A percentile compares a stretch with the other conserved stretches of the same genome.
These are phyloP conservation scores for Argyrosomus regius DNA, from an alignment of 2,797 vertebrate species.

Conservation along the genomic window DNA sequence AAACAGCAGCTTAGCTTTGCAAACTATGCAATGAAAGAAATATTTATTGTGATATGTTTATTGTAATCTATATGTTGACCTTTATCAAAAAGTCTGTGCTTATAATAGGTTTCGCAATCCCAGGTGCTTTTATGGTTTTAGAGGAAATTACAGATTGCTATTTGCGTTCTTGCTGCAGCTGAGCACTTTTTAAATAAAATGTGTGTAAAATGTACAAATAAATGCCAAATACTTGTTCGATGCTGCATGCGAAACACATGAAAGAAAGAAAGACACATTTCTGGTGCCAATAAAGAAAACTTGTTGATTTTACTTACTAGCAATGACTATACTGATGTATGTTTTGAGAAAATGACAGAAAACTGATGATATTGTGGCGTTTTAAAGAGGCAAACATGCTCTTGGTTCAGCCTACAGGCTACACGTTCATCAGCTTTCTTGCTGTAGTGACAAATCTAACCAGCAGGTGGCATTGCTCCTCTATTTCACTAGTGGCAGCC, in stretches of 20 bases:
- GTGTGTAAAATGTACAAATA: constrained; percentile 30
- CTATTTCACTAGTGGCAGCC: constrained; percentile 7
- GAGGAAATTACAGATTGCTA: background rate
- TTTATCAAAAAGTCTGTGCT: constrained; percentile 18
- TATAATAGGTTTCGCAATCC: background rate
- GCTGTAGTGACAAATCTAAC: constrained; percentile 30
- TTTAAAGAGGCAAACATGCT: background rate
- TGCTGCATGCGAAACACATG: constrained; percentile 41
- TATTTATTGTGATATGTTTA: constrained; percentile 66
- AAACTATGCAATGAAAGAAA: constrained; percentile 54
- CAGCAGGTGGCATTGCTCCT: constrained; percentile 64
- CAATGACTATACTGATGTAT: constrained; percentile 18
- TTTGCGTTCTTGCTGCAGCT: constrained; percentile 15
- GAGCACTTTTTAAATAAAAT: constrained; percentile 43
- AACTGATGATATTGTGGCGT: background rate
- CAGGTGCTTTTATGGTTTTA: constrained; percentile 11
- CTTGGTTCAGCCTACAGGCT: background rate
- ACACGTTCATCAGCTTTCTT: background rate
- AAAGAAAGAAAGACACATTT: constrained; percentile 1
- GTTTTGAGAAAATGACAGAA: constrained; percentile 56
- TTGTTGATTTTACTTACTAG: constrained; percentile 27
- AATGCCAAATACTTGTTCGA: constrained; percentile 9
- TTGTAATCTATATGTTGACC: constrained; percentile 17
- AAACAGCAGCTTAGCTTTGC: constrained; percentile 53
- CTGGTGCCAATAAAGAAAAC: constrained; percentile 13